Evolutionary conservation across 2,888 invertebrate genomes (phyloP), one percentile per base, ranked within the genome.

Genomic region (Ennomos fuscantarius): DNA sequence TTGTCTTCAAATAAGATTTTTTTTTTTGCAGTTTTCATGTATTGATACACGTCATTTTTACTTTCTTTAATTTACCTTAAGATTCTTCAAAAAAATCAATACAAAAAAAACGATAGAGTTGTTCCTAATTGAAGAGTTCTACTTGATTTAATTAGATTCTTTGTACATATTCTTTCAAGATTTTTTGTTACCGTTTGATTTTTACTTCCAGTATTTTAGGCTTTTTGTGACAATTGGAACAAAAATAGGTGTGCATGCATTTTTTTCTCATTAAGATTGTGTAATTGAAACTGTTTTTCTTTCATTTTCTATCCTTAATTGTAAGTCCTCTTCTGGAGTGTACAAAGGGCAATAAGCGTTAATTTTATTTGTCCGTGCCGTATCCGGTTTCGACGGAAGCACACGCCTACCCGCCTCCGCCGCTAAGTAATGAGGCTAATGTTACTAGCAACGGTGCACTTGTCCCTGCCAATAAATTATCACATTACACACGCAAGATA

Each of bases 341-440:
- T 50, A 53, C 58, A 58, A 58, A 58, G 53, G 78, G 82, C 81
- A 84, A 85, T 86, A 84, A 86, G 79, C 82, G 84, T 82, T 87
- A 89, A 88, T 89, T 89, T 89, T 86, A 89, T 91, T 90, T 87
- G 88, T 80, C 78, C 80, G 78, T 73, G 71, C 74, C 74, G 84
- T 87, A 86, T 91, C 89, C 87, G 86, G 82, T 87, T 83, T 75
- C 86, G 79, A 81, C 83, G 89, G 89, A 87, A 87, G 84, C 79
- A 77, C 86, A 83, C 89, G 86, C 89, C 88, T 84, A 81, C 82
- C 82, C 89, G 85, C 89, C 87, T 83, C 80, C 82, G 69, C 74
- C 75, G 81, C 86, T 90, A 91, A 92, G 90, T 92, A 91, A 92
- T 90, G 87, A 91, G 84, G 81, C 82, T 82, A 84, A 79, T 82